Evolutionary conservation across 2,888 invertebrate genomes (phyloP).

Genomic region (Craniophora ligustri): DNA sequence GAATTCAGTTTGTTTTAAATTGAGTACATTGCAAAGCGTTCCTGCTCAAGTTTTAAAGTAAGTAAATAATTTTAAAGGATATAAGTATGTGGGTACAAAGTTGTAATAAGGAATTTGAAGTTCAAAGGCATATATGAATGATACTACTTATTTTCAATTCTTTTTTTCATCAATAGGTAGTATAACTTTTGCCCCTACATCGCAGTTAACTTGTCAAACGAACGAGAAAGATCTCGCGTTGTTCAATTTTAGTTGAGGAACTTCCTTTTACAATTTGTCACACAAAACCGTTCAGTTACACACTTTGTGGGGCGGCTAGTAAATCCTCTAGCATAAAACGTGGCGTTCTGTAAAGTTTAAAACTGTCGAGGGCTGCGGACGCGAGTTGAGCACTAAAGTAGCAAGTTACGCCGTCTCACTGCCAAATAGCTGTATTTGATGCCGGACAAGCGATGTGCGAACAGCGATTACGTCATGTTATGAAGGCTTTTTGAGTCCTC

Average conservation of each 20-base stretch:
- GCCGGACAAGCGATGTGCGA: constrained; percentile 31
- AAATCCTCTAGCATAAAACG: constrained; percentile 46
- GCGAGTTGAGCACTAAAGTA: constrained; percentile 51
- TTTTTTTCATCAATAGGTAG: too few relatives aligned
- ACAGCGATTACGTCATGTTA: constrained; percentile 13
- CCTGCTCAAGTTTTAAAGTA: not conserved
- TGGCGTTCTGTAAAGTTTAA: constrained; percentile 52
- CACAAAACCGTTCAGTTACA: constrained; percentile 45
- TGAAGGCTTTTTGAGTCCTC: too few relatives aligned
- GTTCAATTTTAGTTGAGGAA: constrained; percentile 48
- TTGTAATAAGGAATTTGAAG: not conserved
- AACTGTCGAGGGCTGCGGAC: constrained; percentile 51
- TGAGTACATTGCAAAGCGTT: not conserved
- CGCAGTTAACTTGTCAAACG: constrained; percentile 39
- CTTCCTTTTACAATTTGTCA: constrained; percentile 46
- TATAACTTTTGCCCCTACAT: constrained; percentile 26
- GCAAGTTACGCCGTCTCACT: constrained; percentile 52
- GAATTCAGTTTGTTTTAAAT: constrained; percentile 9
- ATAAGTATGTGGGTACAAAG: too few relatives aligned
- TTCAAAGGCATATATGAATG: constrained; percentile 18
- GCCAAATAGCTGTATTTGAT: constrained; percentile 51
- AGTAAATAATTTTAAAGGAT: constrained; percentile 5
- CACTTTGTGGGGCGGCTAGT: constrained; percentile 35
- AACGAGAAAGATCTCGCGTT: constrained; percentile 35
- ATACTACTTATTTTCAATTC: too few relatives aligned